Base-by-base conservation (phyloP, 1,140 invertebrate genomes). In the Limonius californicus region DNA sequence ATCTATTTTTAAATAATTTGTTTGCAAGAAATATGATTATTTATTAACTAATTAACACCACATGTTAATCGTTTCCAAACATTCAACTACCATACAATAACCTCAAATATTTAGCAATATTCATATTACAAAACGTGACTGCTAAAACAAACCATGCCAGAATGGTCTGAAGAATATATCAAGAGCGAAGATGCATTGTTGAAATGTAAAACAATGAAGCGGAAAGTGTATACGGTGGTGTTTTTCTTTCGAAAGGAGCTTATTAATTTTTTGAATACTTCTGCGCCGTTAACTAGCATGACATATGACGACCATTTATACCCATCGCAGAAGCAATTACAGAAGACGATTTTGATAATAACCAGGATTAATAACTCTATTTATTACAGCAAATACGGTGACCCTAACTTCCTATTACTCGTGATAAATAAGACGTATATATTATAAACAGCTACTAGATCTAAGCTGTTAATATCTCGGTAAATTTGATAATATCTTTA, bases 331-430 rank as follows among this genome's bases (percentile, higher is more conserved):
- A 63, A 62, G 62, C 67, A 65, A 70, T 70, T 70, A 68, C 61
- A 18, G 67, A 54, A 65, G 67, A 70, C 67, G 61, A 61, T 67
- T 62, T 63, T 65, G 67, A 70, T 70, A 70, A 69, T 69, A 65
- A 66, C 57, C 59, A 50, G 62, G 63, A 70, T 70, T 65, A 69
- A 70, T 69, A 69, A 67, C 69, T 70, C 62, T 65, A 70, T 70
- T 66, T 70, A 62, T 70, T 60, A 64, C 61, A 45, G 23, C 39
- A 39, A 56, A 50, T 58, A 39, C 42, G 35, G 21, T 21, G 20
- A 55, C 21, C 11, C 14, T 16, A 27, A 55, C 54, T 55, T 55
- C 54, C 54, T 55, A 55, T 55, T 23, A 23, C 20, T 1, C 18
- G 2, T 6, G 16, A 54, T 54, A 54, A 54, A 54, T 21, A 23